These are phyloP conservation scores for Drosophila affinis DNA, from an alignment of 2,888 invertebrate species.

Conservation along the genomic window DNA sequence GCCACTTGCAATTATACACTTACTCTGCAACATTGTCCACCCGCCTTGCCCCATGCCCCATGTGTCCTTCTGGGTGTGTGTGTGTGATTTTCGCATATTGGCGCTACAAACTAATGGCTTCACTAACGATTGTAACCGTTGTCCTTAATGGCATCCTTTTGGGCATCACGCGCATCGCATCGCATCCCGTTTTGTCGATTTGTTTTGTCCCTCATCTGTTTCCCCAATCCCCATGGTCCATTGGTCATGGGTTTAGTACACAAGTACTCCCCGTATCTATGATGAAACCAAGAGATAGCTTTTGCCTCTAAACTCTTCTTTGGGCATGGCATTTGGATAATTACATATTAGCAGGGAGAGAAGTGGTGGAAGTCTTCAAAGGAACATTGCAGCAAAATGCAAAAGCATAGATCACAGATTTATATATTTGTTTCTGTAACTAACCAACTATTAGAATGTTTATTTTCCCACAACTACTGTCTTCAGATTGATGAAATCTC, in stretches of 20 bases:
- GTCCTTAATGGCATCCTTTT: slow-evolving; percentile 72
- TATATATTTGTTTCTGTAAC: no score
- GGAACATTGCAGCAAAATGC: not conserved
- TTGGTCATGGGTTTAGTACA: slow-evolving; percentile 28
- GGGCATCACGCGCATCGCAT: slow-evolving; percentile 68
- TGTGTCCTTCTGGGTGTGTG: slow-evolving; percentile 32
- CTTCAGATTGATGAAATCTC: no score
- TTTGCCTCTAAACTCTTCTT: slow-evolving; percentile 12
- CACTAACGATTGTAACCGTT: slow-evolving; percentile 77
- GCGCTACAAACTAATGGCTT: slow-evolving; percentile 72
- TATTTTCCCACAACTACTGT: no score
- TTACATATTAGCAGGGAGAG: slow-evolving; percentile 22
- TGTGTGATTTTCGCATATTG: slow-evolving; percentile 68
- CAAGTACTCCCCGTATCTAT: slow-evolving; percentile 25
- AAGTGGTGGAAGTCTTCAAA: not conserved
- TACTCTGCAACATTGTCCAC: slow-evolving; percentile 31
- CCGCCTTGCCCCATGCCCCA: no score
- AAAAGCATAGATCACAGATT: no score
- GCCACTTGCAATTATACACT: slow-evolving; percentile 72
- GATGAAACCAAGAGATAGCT: slow-evolving; percentile 37
- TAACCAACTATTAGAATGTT: no score
- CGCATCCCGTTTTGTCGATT: slow-evolving; percentile 57
- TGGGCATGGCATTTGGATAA: slow-evolving; percentile 43
- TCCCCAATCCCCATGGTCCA: slow-evolving; percentile 3
- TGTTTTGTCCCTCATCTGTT: slow-evolving; percentile 35